A percentile compares a stretch with the other conserved stretches of the same genome.
Evolutionary conservation across 2,888 invertebrate genomes (phyloP).

Genomic region (Nowickia ferox): DNA sequence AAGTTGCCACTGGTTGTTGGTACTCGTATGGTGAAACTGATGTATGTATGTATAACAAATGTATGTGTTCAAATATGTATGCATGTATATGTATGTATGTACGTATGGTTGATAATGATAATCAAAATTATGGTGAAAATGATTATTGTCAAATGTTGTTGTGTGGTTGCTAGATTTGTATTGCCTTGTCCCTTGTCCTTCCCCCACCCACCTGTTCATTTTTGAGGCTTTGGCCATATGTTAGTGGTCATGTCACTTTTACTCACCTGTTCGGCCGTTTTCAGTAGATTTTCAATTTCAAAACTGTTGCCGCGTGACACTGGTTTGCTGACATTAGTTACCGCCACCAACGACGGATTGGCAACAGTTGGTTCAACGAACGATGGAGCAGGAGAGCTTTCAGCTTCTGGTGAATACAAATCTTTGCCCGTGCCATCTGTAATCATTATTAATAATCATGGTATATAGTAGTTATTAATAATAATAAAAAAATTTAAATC

Average conservation of each 20-base stretch:
- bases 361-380: conserved; percentile 81
- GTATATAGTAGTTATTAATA: conserved; percentile 24
- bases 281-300: conserved; percentile 97
- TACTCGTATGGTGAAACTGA: conserved; percentile 21
- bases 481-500: neutral
- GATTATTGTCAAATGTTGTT: conserved; percentile 57
- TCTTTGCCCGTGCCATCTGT: conserved; percentile 87
- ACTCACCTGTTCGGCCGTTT: conserved; percentile 85
- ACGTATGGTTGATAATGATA: conserved; percentile 39
- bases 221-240: conserved; percentile 35
- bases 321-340: conserved; percentile 84
- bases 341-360: conserved; percentile 54
- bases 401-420: conserved; percentile 88
- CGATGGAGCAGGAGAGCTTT: conserved; percentile 85
- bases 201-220: conserved; percentile 8
- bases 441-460: conserved; percentile 26
- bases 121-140: conserved; percentile 54
- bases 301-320: conserved; percentile 94
- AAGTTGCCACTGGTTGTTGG: neutral
- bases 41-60: too few species aligned
- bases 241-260: conserved; percentile 50
- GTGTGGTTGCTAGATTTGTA: conserved; percentile 49
- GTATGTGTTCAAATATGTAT: neutral
- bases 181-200: conserved; percentile 9
- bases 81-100: conserved; percentile 3